These are phyloP conservation scores for Sterna hirundo DNA, from an alignment of 2,113 vertebrate species.

Conservation along the genomic window DNA sequence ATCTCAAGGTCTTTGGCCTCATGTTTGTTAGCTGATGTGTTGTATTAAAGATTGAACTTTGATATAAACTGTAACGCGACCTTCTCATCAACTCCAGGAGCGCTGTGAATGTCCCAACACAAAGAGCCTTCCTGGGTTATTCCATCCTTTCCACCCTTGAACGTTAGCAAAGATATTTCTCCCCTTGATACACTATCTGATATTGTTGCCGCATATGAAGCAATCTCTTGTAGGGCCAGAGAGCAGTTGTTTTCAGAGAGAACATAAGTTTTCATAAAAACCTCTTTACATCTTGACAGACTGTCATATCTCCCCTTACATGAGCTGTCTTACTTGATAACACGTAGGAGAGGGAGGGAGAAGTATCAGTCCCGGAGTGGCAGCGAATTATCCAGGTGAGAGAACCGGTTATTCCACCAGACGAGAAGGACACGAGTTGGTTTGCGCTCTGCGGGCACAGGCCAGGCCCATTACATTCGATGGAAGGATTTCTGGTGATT, in stretches of 20 bases:
- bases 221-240: not conserved
- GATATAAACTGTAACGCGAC: not conserved
- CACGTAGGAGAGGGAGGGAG: not conserved
- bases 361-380: not conserved
- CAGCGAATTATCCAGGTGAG: not conserved
- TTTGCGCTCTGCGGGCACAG: not conserved
- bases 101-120: not conserved
- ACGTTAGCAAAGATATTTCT: not conserved
- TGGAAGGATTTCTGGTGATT: not conserved
- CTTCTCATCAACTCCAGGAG: not conserved
- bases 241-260: not conserved
- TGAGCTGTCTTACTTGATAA: not conserved
- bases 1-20: not conserved
- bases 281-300: not conserved
- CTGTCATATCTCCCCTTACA: not conserved
- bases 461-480: not conserved
- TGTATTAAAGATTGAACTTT: not conserved
- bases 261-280: not conserved
- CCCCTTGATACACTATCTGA: fast-evolving
- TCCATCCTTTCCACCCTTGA: not conserved
- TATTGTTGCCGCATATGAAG: not conserved
- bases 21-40: not conserved
- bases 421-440: not conserved
- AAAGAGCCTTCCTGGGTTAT: not conserved
- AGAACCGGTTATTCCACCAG: not conserved